Conservation (phyloP, 2,797 vertebrate species). For the Discoglossus pictus region DNA sequence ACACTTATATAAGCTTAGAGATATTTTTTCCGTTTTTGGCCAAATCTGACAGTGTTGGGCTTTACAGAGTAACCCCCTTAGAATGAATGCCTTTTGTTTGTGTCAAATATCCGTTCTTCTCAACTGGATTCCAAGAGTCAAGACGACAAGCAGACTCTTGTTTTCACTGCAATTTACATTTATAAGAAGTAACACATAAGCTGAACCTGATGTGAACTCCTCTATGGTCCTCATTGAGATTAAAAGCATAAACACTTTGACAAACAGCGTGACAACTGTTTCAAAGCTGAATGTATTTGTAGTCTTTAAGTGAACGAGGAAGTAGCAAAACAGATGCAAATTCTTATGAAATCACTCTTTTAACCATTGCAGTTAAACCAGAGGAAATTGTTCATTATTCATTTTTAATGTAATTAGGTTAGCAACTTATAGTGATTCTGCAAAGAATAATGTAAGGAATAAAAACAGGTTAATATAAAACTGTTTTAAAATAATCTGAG, state of each 20-base stretch:
- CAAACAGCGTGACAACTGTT: not conserved
- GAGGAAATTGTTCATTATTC: too few relatives aligned
- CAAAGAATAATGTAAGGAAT: too few relatives aligned
- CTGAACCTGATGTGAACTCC: conserved; percentile 9
- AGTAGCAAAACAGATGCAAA: not conserved
- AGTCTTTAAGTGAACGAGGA: not conserved
- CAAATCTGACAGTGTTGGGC: too few relatives aligned
- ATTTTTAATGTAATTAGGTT: too few relatives aligned
- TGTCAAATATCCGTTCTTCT: not conserved
- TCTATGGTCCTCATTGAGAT: not conserved
- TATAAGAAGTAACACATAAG: conserved; percentile 10
- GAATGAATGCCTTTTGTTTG: not conserved
- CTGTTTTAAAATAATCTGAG: too few relatives aligned
- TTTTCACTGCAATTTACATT: conserved; percentile 15
- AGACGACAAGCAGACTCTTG: conserved; percentile 6
- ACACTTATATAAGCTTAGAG: too few relatives aligned
- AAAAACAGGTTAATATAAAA: too few relatives aligned
- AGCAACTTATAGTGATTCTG: too few relatives aligned
- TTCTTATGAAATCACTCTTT: too few relatives aligned
- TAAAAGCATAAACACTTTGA: not conserved
- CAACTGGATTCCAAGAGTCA: not conserved
- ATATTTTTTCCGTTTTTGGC: too few relatives aligned
- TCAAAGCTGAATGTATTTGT: not conserved
- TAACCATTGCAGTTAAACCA: too few relatives aligned
- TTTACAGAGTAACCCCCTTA: too few relatives aligned